phyloP scores from a whole-genome alignment of 2,113 vertebrate genomes.

The Mastomys natalensis region DNA sequence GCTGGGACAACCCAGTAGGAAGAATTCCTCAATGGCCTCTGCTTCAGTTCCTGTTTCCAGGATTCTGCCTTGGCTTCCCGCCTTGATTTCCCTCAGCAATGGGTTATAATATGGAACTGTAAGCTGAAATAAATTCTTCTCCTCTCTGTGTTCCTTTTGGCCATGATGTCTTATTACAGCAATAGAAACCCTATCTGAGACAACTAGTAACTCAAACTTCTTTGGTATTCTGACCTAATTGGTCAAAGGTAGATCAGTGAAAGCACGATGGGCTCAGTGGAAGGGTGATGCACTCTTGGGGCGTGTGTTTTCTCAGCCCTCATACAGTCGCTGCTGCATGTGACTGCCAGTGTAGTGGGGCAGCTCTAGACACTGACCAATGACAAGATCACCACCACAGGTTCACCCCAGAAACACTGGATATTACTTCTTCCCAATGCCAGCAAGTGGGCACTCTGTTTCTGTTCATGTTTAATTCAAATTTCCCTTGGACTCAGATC shows the following conservation, averaged over 20 bases:
- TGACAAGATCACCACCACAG: too few species aligned
- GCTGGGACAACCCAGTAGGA: background rate
- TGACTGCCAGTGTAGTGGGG: background rate
- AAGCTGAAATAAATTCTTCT: too few species aligned
- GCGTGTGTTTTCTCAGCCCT: accelerated
- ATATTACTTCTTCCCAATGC: background rate
- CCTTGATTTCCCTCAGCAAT: background rate
- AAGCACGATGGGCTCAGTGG: background rate
- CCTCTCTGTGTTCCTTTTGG: background rate
- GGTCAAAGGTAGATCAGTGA: background rate
- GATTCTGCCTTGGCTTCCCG: background rate
- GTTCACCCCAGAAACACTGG: background rate
- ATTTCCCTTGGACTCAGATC: slow-evolving; percentile 38
- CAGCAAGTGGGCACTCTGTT: background rate
- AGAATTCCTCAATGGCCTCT: background rate
- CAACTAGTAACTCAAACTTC: too few species aligned
- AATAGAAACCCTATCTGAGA: background rate
- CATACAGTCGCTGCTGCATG: accelerated
- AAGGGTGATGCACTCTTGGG: accelerated
- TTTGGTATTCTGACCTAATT: background rate
- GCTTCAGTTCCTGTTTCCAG: background rate
- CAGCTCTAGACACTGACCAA: background rate
- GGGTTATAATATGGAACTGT: background rate
- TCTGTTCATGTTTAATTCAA: background rate
- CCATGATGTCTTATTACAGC: background rate